Conservation (phyloP, 2,113 vertebrate species). For the Rhinolophus sinicus region DNA sequence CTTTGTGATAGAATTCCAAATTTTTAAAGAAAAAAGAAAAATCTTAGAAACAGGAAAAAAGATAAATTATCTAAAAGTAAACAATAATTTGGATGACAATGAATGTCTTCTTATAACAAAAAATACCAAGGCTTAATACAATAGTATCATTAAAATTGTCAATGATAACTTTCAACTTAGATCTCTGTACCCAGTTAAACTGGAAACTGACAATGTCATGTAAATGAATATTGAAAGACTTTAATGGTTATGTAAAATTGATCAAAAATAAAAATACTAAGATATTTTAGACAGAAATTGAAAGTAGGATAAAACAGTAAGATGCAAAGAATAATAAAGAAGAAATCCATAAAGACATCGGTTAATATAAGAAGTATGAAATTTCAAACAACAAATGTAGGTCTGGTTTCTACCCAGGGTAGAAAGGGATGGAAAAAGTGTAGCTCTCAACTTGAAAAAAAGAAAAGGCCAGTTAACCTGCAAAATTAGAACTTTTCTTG, state of each 20-base stretch:
- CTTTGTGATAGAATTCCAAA: not conserved
- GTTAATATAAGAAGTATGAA: not conserved
- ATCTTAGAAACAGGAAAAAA: not conserved
- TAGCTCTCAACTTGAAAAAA: not conserved
- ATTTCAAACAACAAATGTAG: not conserved
- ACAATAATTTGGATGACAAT: not conserved
- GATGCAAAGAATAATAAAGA: not conserved
- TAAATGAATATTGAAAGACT: not conserved
- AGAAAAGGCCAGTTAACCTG: not conserved
- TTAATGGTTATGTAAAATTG: not conserved
- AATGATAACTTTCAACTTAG: not conserved
- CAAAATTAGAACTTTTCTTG: not conserved
- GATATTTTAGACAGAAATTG: not conserved
- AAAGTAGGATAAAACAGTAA: not conserved
- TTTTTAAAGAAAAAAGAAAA: not conserved
- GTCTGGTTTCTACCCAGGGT: not conserved
- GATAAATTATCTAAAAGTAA: not conserved
- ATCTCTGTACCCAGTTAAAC: not conserved
- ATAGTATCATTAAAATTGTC: not conserved
- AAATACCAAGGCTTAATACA: not conserved
- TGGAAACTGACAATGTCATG: not conserved
- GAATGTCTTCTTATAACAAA: not conserved
- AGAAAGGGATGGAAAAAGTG: not conserved
- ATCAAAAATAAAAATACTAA: not conserved
- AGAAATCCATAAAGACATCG: not conserved